Evolutionary conservation across 2,797 vertebrate species (phyloP).

Genomic region (Denticeps clupeoides): DNA sequence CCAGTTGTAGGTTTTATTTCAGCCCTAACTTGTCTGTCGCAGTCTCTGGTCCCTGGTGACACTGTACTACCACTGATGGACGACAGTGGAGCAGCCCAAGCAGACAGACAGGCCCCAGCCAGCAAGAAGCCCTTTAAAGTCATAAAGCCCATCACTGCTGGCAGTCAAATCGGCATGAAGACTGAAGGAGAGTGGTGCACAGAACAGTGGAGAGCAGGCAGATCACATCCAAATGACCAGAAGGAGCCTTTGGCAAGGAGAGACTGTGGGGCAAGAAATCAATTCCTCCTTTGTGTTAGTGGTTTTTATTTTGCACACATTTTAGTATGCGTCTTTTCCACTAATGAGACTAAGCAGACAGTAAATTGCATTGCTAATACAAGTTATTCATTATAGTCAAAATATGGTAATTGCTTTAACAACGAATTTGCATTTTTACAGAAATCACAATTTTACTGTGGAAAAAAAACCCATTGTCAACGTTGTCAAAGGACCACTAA

Average conservation of each 20-base stretch:
- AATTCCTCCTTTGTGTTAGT: conserved; percentile 16
- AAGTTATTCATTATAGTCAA: no score
- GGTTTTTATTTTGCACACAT: conserved; percentile 19
- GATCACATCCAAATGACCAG: conserved; percentile 1
- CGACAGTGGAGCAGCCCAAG: conserved; percentile 38
- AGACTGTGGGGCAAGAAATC: conserved; percentile 21
- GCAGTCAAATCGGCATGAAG: conserved; percentile 23
- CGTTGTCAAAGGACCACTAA: no score
- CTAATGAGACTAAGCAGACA: no score
- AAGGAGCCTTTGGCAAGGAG: conserved; percentile 11
- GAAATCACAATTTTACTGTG: no score
- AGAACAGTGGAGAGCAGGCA: conserved; percentile 11
- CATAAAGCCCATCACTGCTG: conserved; percentile 43
- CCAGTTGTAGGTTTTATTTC: no score
- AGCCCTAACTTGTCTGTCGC: conserved; percentile 27
- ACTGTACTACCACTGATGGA: conserved; percentile 1
- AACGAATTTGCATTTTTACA: no score
- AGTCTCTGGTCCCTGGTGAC: conserved; percentile 21
- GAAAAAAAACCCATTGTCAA: no score
- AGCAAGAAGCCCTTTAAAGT: conserved; percentile 41
- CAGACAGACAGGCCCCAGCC: conserved; percentile 38
- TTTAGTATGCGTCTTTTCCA: no score
- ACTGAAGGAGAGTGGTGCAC: conserved; percentile 13
- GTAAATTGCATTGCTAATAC: no score
- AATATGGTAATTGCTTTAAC: no score